phyloP scores from a whole-genome alignment of 2,113 vertebrate species.

The Mastomys natalensis region DNA sequence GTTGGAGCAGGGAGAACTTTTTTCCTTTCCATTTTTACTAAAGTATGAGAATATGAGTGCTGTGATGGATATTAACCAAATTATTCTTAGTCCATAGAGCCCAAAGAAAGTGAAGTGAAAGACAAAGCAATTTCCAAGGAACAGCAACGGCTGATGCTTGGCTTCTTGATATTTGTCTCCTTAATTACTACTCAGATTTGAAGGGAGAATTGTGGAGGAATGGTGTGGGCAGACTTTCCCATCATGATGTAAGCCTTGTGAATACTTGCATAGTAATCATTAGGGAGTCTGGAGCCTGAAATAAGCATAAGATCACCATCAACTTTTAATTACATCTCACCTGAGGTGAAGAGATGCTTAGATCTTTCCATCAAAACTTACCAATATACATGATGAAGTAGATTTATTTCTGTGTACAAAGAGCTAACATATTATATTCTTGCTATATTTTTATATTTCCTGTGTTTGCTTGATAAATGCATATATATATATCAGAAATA shows the following conservation, averaged over 20 bases:
- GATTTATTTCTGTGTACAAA: constrained; percentile 1
- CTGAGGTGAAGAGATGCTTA: neutral
- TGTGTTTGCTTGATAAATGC: neutral
- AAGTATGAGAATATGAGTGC: neutral
- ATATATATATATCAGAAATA: neutral
- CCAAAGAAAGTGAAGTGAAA: neutral
- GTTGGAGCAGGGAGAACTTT: neutral
- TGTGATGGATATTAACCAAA: neutral
- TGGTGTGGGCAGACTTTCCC: neutral
- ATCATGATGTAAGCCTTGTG: neutral
- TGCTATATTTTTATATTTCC: neutral
- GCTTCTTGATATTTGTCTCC: neutral
- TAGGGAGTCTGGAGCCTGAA: neutral
- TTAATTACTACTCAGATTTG: neutral
- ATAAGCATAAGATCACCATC: neutral
- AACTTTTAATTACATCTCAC: neutral
- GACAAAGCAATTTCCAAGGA: neutral
- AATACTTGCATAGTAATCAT: neutral
- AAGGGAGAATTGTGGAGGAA: neutral
- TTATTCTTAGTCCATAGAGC: neutral
- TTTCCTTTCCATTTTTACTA: neutral
- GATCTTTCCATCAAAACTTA: neutral
- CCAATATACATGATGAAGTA: neutral
- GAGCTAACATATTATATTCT: constrained; percentile 41
- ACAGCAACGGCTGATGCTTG: neutral